phyloP scores from a whole-genome alignment of 2,113 vertebrate species.

The Onychostoma macrolepis region DNA sequence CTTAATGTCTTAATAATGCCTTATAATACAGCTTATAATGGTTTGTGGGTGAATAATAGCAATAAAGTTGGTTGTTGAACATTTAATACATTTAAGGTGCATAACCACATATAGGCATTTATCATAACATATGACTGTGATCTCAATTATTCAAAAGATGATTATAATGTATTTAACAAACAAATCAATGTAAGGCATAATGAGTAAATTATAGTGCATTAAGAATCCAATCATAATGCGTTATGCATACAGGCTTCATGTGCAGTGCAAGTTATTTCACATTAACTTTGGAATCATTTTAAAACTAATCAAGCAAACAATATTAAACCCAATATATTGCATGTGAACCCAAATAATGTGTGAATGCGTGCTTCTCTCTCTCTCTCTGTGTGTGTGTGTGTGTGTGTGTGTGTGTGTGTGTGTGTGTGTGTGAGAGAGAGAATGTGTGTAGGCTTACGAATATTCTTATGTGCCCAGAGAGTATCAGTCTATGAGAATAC shows the following conservation, averaged over 20 bases:
- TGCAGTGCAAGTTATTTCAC: background rate
- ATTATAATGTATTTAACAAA: background rate
- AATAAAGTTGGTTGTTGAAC: background rate
- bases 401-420: slow-evolving; percentile 12
- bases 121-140: background rate
- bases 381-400: background rate
- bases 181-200: background rate
- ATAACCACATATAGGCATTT: background rate
- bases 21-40: background rate
- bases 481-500: slow-evolving; percentile 30
- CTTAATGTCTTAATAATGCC: background rate
- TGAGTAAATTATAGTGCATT: background rate
- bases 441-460: slow-evolving; percentile 6
- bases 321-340: slow-evolving; percentile 9
- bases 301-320: background rate
- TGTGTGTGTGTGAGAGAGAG: background rate
- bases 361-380: background rate
- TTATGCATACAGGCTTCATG: background rate
- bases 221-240: background rate
- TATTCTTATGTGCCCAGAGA: background rate
- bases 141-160: background rate
- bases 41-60: background rate
- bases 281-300: slow-evolving; percentile 13
- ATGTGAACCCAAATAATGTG: slow-evolving; percentile 4
- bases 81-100: background rate